phyloP scores from a whole-genome alignment of 2,888 invertebrate genomes.

The Andrena haemorrhoa region DNA sequence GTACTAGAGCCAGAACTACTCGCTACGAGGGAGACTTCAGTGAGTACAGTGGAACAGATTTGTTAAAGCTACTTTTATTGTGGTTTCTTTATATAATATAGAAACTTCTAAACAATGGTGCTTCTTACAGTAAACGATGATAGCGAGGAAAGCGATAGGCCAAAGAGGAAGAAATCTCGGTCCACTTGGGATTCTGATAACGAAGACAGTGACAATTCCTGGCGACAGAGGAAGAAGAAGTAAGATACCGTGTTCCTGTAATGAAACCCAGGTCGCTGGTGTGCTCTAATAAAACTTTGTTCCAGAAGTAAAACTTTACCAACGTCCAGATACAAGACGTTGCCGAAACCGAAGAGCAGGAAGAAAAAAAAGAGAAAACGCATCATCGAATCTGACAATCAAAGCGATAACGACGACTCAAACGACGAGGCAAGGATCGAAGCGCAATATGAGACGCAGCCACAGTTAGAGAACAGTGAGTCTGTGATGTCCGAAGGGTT shows the following conservation, averaged over 20 bases:
- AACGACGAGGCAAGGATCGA: conserved; percentile 84
- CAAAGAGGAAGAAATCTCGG: conserved; percentile 87
- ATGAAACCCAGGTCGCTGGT: not conserved
- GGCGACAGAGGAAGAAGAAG: conserved; percentile 86
- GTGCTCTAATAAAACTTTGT: conserved; percentile 30
- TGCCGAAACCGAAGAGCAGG: conserved; percentile 83
- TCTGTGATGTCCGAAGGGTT: conserved; percentile 25
- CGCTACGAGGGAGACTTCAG: conserved; percentile 87
- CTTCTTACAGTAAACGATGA: conserved; percentile 85
- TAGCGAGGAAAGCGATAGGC: conserved; percentile 87
- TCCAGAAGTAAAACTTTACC: conserved; percentile 79
- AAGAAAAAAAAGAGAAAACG: conserved; percentile 85
- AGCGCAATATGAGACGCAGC: conserved; percentile 86
- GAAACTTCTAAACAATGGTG: not conserved
- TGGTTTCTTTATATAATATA: not conserved
- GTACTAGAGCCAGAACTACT: conserved; percentile 86
- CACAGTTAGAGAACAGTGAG: conserved; percentile 45
- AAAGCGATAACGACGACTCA: conserved; percentile 84
- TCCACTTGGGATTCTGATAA: conserved; percentile 87
- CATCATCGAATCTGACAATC: conserved; percentile 83
- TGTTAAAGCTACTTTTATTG: not conserved
- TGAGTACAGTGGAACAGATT: conserved; percentile 78
- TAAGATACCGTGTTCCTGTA: conserved; percentile 64
- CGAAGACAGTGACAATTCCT: conserved; percentile 88
- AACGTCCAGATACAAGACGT: conserved; percentile 71